A percentile compares a stretch with the other conserved stretches of the same genome.
Evolutionary conservation across 2,797 vertebrate species (phyloP).

Genomic region (Odontamblyopus lacepedii): DNA sequence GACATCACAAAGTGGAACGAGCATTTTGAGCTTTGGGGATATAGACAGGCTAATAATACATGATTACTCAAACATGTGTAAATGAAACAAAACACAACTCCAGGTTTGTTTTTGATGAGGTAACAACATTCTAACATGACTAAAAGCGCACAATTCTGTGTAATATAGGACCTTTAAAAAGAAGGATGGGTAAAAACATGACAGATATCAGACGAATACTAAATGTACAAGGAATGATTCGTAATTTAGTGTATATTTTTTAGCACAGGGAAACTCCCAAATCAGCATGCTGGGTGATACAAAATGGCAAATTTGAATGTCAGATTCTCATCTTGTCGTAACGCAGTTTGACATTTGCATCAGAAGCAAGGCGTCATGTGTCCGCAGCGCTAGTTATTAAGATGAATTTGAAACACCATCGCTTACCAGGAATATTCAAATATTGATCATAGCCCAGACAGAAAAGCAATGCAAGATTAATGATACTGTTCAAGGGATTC

Average conservation of each 20-base stretch:
- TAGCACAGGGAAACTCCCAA: conserved; percentile 10
- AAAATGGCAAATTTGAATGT: conserved; percentile 47
- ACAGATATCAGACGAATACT: too few species aligned
- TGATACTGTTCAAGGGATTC: conserved; percentile 24
- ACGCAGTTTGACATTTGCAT: conserved; percentile 55
- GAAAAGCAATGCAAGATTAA: conserved; percentile 50
- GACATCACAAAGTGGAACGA: too few species aligned
- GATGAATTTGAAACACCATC: conserved; percentile 38
- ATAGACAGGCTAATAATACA: too few species aligned
- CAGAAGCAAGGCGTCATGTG: conserved; percentile 33
- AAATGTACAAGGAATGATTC: not conserved
- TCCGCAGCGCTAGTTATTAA: conserved; percentile 32
- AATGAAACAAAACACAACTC: too few species aligned
- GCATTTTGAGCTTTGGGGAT: too few species aligned
- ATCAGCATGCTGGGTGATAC: conserved; percentile 36
- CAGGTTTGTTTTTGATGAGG: too few species aligned
- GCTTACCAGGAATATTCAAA: conserved; percentile 45
- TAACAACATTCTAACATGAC: too few species aligned
- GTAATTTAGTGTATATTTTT: not conserved
- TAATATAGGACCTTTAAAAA: too few species aligned
- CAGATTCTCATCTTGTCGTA: conserved; percentile 44
- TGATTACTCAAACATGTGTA: too few species aligned
- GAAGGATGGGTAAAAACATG: too few species aligned
- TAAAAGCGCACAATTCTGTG: too few species aligned
- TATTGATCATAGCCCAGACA: conserved; percentile 43